Conservation (phyloP, 2,797 vertebrate genomes). For the Pelodytes ibericus region DNA sequence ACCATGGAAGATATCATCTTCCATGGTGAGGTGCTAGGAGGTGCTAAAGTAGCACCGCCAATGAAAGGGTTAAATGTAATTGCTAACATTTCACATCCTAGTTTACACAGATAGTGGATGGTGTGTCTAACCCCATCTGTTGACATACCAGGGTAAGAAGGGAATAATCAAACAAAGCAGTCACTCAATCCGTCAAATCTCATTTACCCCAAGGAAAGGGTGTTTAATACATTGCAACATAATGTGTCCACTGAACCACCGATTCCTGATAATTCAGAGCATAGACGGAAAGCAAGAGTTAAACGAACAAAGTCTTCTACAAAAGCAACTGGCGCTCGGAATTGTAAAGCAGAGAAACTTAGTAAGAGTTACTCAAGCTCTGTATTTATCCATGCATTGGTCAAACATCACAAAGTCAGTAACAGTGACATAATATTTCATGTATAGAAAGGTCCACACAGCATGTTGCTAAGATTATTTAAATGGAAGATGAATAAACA, state of each 20-base stretch:
- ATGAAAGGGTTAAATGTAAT: too few relatives aligned
- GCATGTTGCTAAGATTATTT: background rate
- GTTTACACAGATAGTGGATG: background rate
- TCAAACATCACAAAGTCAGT: background rate
- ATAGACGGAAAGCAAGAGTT: background rate
- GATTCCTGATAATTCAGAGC: constrained; percentile 34
- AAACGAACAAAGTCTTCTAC: background rate
- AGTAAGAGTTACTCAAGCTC: background rate
- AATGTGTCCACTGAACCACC: background rate
- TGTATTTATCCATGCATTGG: background rate
- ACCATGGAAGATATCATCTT: too few relatives aligned
- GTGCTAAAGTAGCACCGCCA: too few relatives aligned
- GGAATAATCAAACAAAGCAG: constrained; percentile 30
- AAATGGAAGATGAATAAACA: background rate
- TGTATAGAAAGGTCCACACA: background rate
- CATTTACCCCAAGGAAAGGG: background rate
- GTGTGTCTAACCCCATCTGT: background rate
- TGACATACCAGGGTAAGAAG: background rate
- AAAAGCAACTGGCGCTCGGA: background rate
- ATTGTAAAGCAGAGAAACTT: background rate
- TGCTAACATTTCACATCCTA: background rate
- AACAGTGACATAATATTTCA: background rate
- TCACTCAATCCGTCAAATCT: constrained; percentile 38
- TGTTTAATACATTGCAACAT: constrained; percentile 15
- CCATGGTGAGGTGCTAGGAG: too few relatives aligned